Evolutionary conservation across 2,797 vertebrate genomes (phyloP), one percentile per base, ranked within the genome.

Genomic region (Manis crassicaudata): DNA sequence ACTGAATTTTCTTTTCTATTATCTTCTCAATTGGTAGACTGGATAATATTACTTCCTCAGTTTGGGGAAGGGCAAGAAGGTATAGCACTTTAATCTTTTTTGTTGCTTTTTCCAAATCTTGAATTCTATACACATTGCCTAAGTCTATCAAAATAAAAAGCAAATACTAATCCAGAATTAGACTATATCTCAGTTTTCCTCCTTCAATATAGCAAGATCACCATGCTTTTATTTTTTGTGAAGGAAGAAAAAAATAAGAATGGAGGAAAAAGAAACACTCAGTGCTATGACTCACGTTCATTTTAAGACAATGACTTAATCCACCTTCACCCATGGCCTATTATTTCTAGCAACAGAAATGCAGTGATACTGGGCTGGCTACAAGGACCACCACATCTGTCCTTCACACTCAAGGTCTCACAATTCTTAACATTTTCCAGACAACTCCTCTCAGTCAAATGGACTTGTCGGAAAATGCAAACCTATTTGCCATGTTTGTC

Each of bases 131-230:
- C 1, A 40, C 5, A 60, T 17, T 88, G 10, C 9, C 46, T 46
- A 80, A 32, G 11, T 60, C 25, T 84, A 93, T 75, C 29, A 83
- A 92, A 92, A 82, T 84, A 67, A 84, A 96, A 92, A 80, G 35
- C 37, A 86, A 90, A 46, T 70, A 58, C 7, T 75, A 70, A 9
- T 76, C 29, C n/a, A 92, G 35, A 89, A 72, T 87, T 70, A 65
- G 63, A 6, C n/a, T 50, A 67, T 65, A 86, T 86, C 52, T 83
- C 18, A 8, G 68, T 68, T 86, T 77, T 81, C 14, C 17, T 87
- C 18, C 65, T 79, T 70, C 21, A 40, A 17, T 10, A 17, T 10
- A 83, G 50, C 27, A 82, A 83, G 52, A 82, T 75, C 9, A 89
- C 7, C 60, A 68, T 32, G 32, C 27, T 60, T 56, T 56, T n/a